Percentiles rank a stretch among this genome's conserved stretches.
These are phyloP conservation scores for Arion vulgaris DNA, from an alignment of 1,140 invertebrate species.

Conservation along the genomic window DNA sequence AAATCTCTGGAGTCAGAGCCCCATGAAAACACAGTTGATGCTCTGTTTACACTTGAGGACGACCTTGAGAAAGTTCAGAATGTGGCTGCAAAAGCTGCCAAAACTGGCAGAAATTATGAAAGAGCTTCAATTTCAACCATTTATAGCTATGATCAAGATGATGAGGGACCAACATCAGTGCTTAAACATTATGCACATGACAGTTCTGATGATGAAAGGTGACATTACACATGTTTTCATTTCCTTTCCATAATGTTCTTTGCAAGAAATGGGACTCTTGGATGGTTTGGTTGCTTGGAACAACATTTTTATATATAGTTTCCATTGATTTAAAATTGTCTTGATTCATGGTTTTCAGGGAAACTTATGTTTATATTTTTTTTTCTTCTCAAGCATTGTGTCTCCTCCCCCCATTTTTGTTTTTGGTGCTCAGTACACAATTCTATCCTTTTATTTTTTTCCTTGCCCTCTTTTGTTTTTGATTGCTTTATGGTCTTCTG, in stretches of 20 bases:
- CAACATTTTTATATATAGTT: not conserved
- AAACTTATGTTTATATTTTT: too few species aligned
- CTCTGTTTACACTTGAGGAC: slow-evolving; percentile 8
- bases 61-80: not conserved
- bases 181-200: slow-evolving; percentile 3
- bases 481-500: too few species aligned
- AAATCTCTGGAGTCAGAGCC: not conserved
- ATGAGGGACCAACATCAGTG: slow-evolving; percentile 31
- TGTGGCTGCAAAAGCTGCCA: not conserved
- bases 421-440: too few species aligned
- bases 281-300: not conserved
- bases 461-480: too few species aligned
- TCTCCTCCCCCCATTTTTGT: too few species aligned
- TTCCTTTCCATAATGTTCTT: not conserved
- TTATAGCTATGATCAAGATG: slow-evolving; percentile 29
- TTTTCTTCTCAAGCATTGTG: too few species aligned
- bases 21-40: slow-evolving; percentile 14
- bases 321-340: not conserved
- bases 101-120: slow-evolving; percentile 6
- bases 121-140: slow-evolving; percentile 23
- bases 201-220: slow-evolving; percentile 31
- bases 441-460: too few species aligned
- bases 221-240: not conserved
- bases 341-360: not conserved
- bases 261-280: not conserved